Evolutionary conservation across 2,113 vertebrate genomes (phyloP).

Genomic region (Pteropus alecto): DNA sequence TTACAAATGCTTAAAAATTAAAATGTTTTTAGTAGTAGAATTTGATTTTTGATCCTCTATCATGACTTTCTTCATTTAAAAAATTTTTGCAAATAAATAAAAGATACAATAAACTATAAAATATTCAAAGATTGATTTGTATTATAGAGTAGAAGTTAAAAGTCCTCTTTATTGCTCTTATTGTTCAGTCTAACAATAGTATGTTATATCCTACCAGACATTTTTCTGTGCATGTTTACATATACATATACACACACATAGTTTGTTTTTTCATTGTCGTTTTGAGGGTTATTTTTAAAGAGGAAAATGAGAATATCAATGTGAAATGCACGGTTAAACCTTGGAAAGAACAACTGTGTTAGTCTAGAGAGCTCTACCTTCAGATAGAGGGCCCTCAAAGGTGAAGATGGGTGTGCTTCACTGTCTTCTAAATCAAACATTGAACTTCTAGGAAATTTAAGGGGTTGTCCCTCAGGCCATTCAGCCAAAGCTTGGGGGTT

Average conservation of each 20-base stretch:
- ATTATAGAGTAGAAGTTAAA: not conserved
- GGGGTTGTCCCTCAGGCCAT: not conserved
- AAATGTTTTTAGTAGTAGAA: not conserved
- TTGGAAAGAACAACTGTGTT: not conserved
- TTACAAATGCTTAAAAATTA: not conserved
- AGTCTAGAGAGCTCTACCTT: not conserved
- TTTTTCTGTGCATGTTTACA: not conserved
- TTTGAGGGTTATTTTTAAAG: not conserved
- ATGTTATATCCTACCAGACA: not conserved
- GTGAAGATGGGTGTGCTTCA: not conserved
- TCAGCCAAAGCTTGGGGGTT: not conserved
- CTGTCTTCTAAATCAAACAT: not conserved
- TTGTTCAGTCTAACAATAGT: not conserved
- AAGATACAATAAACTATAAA: not conserved
- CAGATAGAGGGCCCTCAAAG: not conserved
- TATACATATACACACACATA: not conserved
- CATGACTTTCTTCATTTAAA: not conserved
- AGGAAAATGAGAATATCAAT: not conserved
- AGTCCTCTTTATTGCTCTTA: not conserved
- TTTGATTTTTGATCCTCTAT: not conserved
- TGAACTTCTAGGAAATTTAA: not conserved
- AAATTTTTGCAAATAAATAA: not conserved
- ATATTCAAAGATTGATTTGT: not conserved
- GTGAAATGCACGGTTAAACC: not conserved
- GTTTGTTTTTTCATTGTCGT: not conserved